Conservation (phyloP, 1,140 invertebrate genomes). For the Euura saliciscinereae region DNA sequence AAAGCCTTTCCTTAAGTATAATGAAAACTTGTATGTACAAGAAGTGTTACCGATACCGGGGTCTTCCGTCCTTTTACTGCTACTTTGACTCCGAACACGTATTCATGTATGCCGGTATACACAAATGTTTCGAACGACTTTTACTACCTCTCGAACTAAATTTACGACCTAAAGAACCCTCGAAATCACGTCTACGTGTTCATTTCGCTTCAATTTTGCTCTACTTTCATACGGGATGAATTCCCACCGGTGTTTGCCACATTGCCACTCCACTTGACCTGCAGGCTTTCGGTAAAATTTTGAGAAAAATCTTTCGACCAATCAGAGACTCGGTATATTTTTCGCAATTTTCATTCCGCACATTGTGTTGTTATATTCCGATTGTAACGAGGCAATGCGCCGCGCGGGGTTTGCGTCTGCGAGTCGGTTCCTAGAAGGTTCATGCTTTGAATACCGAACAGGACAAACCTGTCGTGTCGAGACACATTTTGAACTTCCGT, state of each 20-base stretch:
- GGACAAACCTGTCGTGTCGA: neutral
- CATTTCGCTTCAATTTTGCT: neutral
- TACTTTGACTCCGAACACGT: too few relatives aligned
- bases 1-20: too few relatives aligned
- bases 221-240: neutral
- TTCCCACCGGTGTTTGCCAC: too few relatives aligned
- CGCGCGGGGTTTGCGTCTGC: constrained; percentile 14
- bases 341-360: neutral
- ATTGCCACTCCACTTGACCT: too few relatives aligned
- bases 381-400: constrained; percentile 33
- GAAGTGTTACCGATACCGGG: too few relatives aligned
- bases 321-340: too few relatives aligned
- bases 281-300: neutral
- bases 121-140: neutral
- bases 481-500: constrained; percentile 1
- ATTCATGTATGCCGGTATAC: too few relatives aligned
- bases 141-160: neutral
- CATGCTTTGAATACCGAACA: constrained; percentile 29
- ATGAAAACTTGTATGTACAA: too few relatives aligned
- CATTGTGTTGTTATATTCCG: constrained; percentile 23
- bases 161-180: neutral
- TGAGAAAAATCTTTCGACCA: too few relatives aligned
- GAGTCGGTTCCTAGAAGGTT: constrained; percentile 26
- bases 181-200: neutral
- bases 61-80: too few relatives aligned